phyloP scores from a whole-genome alignment of 1,140 invertebrate species.

The Riptortus pedestris region DNA sequence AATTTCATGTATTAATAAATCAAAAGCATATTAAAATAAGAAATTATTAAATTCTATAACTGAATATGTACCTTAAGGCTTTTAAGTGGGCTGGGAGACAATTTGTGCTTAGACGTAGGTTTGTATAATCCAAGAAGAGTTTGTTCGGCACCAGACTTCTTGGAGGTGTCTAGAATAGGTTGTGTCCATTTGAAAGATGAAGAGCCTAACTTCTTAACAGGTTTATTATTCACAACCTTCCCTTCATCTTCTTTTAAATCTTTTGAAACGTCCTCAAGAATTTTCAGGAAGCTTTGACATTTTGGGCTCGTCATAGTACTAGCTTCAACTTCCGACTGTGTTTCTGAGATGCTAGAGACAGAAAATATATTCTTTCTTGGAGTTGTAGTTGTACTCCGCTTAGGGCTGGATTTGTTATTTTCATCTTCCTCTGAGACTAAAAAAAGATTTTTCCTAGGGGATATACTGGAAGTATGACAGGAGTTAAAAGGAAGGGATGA shows the following conservation, averaged over 20 bases:
- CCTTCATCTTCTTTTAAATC: neutral
- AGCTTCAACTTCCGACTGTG: neutral
- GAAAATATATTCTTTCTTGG: slow-evolving; percentile 8
- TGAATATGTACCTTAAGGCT: neutral
- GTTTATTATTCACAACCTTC: neutral
- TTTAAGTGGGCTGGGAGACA: neutral
- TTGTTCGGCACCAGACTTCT: no score
- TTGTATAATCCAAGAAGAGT: neutral
- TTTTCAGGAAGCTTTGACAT: neutral
- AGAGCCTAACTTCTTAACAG: neutral
- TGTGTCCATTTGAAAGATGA: slow-evolving; percentile 12
- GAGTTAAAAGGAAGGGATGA: neutral
- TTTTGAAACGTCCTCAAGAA: neutral
- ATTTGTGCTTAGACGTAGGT: neutral
- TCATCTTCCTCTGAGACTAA: neutral
- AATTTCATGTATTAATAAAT: no score
- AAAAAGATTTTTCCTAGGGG: neutral
- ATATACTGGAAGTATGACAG: no score
- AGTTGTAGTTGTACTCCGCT: no score
- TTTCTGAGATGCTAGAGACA: neutral
- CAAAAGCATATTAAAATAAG: no score
- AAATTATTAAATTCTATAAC: neutral
- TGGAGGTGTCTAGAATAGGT: slow-evolving; percentile 8
- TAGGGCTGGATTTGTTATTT: neutral
- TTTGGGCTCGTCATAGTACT: no score